Conservation (phyloP, 2,888 invertebrate genomes). For the Pecten maximus region DNA sequence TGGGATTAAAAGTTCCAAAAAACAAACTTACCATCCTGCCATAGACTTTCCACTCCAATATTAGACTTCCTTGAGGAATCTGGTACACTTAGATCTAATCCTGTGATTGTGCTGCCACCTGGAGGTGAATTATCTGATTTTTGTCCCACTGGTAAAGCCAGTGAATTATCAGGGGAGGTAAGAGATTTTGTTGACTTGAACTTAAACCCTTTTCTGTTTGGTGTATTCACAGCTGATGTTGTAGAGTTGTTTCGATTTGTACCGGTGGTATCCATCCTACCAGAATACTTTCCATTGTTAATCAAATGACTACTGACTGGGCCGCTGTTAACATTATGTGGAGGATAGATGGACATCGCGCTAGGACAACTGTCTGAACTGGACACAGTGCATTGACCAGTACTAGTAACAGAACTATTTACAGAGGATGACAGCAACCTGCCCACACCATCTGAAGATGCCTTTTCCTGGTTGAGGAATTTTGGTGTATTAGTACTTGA, state of each 20-base stretch:
- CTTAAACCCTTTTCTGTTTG: constrained; percentile 41
- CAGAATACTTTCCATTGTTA: not conserved
- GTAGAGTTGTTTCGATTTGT: not conserved
- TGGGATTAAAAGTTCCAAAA: not conserved
- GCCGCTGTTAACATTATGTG: not conserved
- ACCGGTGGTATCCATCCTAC: not conserved
- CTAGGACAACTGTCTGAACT: not conserved
- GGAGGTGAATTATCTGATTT: not conserved
- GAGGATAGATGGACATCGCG: not conserved
- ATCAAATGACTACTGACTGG: too few species aligned
- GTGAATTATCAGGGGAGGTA: not conserved
- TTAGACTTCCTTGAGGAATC: not conserved
- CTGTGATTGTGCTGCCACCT: constrained; percentile 41
- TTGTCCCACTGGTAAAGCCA: not conserved
- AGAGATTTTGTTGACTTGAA: constrained; percentile 36
- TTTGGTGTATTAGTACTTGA: not conserved
- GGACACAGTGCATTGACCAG: not conserved
- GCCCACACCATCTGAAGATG: not conserved
- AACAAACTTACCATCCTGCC: constrained; percentile 63
- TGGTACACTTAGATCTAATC: constrained; percentile 13
- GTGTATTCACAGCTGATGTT: not conserved
- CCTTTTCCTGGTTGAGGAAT: not conserved
- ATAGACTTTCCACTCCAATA: constrained; percentile 53
- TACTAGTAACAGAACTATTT: not conserved
- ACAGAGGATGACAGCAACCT: not conserved